Evolutionary conservation across 2,797 vertebrate genomes (phyloP), one percentile per base, ranked within the genome.

Genomic region (Microcaecilia unicolor): DNA sequence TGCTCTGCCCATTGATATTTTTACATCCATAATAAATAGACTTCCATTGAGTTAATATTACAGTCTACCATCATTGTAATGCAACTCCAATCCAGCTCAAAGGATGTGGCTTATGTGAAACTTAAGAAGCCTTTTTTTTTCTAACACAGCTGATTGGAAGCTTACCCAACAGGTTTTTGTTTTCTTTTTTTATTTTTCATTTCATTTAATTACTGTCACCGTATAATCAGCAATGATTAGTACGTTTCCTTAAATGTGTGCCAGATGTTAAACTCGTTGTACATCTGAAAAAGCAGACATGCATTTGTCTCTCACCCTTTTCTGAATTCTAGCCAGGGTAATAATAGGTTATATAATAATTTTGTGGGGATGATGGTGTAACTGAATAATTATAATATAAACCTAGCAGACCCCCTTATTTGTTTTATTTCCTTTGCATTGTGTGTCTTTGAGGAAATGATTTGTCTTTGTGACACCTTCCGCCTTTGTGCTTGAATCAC

Each of bases 1-100:
- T 80, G 58, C 59, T 71, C 66, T 55, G 68, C 48, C 36, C 45
- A 15, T 34, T 64, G 48, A 21, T 58, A 48, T 65, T 78, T 80
- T 52, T 66, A 51, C 41, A 44, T 65, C 13, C 1, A 3, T 34
- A 34, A 28, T 6, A 44, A 34, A 28, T 6, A 44, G 25, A 27
- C 14, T n/a, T n/a, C 9, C 10, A 55, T 62, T 64, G 46, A 62
- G 40, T 38, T 44, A 41, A 61, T n/a, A n/a, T n/a, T n/a, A n/a
- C 49, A 3, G 1, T 20, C 58, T 5, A 2, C 28, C 51, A 15
- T 24, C 41, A 47, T 32, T 34, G 18, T 28, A 45, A 39, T 11
- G 32, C 43, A 57, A 54, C 25, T 42, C 38, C 44, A 65, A 40
- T 40, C 44, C 31, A 22, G 30, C 4, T 15, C 10, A 8, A 12